A percentile compares a stretch with the other conserved stretches of the same genome.
Evolutionary conservation across 2,113 vertebrate genomes (phyloP).

Genomic region (Chaetodon auriga): DNA sequence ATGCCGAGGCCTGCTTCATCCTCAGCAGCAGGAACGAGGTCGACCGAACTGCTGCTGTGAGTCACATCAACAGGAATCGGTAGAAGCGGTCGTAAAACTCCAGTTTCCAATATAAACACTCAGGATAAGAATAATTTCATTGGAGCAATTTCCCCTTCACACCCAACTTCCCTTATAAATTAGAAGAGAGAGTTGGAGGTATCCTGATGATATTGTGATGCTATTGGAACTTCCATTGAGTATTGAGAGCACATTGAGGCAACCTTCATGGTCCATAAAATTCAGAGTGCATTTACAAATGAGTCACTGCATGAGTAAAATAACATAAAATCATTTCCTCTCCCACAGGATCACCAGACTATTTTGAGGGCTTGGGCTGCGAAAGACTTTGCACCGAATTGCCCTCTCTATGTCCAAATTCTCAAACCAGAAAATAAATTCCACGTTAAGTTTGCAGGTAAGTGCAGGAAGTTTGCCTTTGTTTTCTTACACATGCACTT

Average conservation of each 20-base stretch:
- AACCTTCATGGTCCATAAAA: constrained; percentile 40
- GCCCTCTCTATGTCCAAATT: constrained; percentile 97
- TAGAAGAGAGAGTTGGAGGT: constrained; percentile 11
- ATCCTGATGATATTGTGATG: constrained; percentile 7
- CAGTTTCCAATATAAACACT: neutral
- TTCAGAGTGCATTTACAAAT: constrained; percentile 26
- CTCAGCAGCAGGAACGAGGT: constrained; percentile 97
- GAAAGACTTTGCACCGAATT: constrained; percentile 98
- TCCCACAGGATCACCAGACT: constrained; percentile 93
- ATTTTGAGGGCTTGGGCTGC: constrained; percentile 99
- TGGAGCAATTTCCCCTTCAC: constrained; percentile 19
- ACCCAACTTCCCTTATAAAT: constrained; percentile 30
- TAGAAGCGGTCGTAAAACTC: neutral
- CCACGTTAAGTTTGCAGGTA: constrained; percentile 99
- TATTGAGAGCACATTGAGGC: neutral
- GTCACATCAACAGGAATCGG: constrained; percentile 28
- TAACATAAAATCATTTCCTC: neutral
- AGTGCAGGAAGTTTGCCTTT: constrained; percentile 45
- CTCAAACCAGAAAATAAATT: constrained; percentile 99
- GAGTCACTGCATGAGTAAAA: constrained; percentile 10
- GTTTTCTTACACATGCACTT: neutral
- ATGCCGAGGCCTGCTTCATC: constrained; percentile 98
- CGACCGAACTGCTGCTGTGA: constrained; percentile 96
- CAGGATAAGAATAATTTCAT: neutral
- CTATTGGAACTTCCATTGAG: neutral